Evolutionary conservation across 1,140 invertebrate species (phyloP).

Genomic region (Bombus sylvicola): DNA sequence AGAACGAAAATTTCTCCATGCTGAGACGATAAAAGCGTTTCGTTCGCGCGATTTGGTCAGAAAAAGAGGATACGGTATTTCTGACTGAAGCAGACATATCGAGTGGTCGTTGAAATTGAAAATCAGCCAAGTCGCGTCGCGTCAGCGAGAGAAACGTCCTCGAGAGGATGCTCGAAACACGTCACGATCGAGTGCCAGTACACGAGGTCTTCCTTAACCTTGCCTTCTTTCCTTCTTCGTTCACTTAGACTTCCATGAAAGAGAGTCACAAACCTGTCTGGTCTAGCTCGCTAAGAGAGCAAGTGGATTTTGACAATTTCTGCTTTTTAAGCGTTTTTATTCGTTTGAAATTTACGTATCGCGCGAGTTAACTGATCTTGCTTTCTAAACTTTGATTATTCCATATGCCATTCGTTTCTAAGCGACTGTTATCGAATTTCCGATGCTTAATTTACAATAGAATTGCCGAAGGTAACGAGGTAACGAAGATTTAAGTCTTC

Average conservation of each 20-base stretch:
- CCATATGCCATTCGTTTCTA: no score
- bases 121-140: not conserved
- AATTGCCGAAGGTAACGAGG: no score
- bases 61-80: not conserved
- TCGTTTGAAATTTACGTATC: not conserved
- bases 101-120: not conserved
- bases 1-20: not conserved
- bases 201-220: slow-evolving; percentile 55
- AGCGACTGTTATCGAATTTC: no score
- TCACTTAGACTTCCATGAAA: not conserved
- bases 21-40: no score
- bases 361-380: no score
- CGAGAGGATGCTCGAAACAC: not conserved
- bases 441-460: no score
- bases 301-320: no score
- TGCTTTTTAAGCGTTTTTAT: not conserved
- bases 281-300: no score
- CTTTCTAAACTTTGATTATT: not conserved
- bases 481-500: no score
- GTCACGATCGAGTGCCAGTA: slow-evolving; percentile 24
- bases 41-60: no score
- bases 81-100: not conserved
- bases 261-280: not conserved
- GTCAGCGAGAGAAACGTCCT: no score
- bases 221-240: slow-evolving; percentile 11